phyloP scores from a whole-genome alignment of 2,888 invertebrate genomes.

The Tipula lateralis region DNA sequence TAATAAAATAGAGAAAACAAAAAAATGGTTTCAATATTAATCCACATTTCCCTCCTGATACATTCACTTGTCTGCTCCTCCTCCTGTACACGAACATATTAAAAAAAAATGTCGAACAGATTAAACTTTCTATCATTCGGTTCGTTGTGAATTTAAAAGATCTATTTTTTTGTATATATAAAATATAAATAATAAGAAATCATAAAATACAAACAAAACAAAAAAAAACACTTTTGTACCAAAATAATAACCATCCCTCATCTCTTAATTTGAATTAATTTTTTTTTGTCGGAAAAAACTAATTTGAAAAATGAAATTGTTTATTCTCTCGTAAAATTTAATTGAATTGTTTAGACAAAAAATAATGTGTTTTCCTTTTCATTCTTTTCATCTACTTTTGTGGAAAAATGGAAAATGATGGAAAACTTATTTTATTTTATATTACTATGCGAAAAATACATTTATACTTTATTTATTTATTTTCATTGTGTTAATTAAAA shows the following conservation, averaged over 20 bases:
- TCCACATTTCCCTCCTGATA: background rate
- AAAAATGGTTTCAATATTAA: background rate
- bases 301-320: constrained; percentile 1
- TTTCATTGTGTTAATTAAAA: background rate
- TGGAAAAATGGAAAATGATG: background rate
- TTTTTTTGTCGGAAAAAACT: background rate
- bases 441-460: background rate
- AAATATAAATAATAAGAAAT: background rate
- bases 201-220: background rate
- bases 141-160: background rate
- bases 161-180: background rate
- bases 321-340: constrained; percentile 24
- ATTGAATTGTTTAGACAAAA: constrained; percentile 24
- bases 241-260: background rate
- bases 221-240: background rate
- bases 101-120: background rate
- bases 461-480: background rate
- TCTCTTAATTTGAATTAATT: background rate
- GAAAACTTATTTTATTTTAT: background rate
- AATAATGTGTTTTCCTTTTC: constrained; percentile 15
- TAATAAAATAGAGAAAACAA: background rate
- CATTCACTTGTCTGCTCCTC: background rate
- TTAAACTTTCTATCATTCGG: background rate
- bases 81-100: background rate
- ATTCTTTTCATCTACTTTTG: background rate